A percentile compares a stretch with the other conserved stretches of the same genome.
Conservation (phyloP, 2,797 vertebrate species). For the Rhinella marina region DNA sequence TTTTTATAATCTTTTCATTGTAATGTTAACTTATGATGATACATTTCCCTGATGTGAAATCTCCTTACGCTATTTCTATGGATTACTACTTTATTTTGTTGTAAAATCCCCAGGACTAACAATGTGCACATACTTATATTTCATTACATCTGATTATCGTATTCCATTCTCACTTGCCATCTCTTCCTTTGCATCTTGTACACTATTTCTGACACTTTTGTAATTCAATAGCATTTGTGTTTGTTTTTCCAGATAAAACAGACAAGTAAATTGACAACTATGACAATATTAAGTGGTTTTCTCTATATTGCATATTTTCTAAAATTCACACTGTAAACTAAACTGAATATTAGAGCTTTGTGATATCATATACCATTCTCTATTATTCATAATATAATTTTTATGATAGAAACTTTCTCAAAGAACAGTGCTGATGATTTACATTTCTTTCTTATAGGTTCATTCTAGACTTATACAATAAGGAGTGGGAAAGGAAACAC, state of each 20-base stretch:
- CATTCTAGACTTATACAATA: too few species aligned
- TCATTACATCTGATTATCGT: constrained; percentile 29
- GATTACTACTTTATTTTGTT: constrained; percentile 27
- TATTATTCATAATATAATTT: background rate
- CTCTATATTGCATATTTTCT: background rate
- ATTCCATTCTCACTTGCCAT: constrained; percentile 53
- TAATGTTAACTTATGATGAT: background rate
- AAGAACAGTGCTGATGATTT: background rate
- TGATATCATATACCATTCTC: background rate
- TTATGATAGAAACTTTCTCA: background rate
- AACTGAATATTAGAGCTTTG: background rate
- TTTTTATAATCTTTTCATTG: constrained; percentile 20
- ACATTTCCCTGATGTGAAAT: constrained; percentile 9
- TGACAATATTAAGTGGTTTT: background rate
- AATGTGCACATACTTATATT: constrained; percentile 22
- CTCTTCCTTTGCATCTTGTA: constrained; percentile 13
- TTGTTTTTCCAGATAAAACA: constrained; percentile 31
- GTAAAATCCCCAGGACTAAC: constrained; percentile 9
- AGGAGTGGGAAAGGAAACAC: too few species aligned
- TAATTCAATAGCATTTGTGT: constrained; percentile 38
- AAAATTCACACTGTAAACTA: background rate
- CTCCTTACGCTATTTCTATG: background rate
- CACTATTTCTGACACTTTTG: constrained; percentile 38
- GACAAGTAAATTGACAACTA: constrained; percentile 20
- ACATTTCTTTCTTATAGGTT: too few species aligned